Evolutionary conservation across 2,113 vertebrate species (phyloP), one percentile per base, ranked within the genome.

Genomic region (Hyperopisus bebe): DNA sequence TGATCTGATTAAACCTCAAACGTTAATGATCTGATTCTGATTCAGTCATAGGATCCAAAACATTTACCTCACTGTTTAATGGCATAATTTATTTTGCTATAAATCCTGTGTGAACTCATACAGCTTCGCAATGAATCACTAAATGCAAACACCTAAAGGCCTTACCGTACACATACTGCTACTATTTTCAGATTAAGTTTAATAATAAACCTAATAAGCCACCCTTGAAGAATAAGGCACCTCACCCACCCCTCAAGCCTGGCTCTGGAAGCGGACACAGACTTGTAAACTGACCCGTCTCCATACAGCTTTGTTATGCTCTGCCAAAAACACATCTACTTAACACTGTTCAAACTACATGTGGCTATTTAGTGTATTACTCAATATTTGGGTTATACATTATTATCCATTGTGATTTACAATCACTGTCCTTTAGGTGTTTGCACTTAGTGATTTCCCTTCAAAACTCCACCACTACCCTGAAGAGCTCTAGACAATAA

Each of bases 101-200:
- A 89, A 89, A 89, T 89, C 83, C 47, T 55, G 35, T 89, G 47
- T 51, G 48, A 89, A 89, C 21, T 77, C 70, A 89, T 39, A 31
- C 31, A 89, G 19, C 74, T 82, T 50, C 74, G 24, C 31, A 19
- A 89, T 89, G 88, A 89, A 55, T 89, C 74, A 89, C 88, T 51
- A 53, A 42, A 53, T 3, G 24, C 70, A 89, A 87, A 89, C 48
- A 89, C 74, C 88, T 74, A 31, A 51, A 80, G 50, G 74, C 88
- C 19, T 82, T 5, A 50, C 83, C 5, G 27, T 86, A 70, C 70
- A 70, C 84, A 90, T 62, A 46, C 46, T 86, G 83, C 89, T 86
- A 13, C 85, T 58, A 82, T 90, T 90, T 87, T 82, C 85, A 88
- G 70, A 90, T 42, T 82, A 39, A 31, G 15, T 50, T 70, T 90